Base-by-base conservation (phyloP, 2,797 vertebrate genomes). In the Carduelis carduelis region DNA sequence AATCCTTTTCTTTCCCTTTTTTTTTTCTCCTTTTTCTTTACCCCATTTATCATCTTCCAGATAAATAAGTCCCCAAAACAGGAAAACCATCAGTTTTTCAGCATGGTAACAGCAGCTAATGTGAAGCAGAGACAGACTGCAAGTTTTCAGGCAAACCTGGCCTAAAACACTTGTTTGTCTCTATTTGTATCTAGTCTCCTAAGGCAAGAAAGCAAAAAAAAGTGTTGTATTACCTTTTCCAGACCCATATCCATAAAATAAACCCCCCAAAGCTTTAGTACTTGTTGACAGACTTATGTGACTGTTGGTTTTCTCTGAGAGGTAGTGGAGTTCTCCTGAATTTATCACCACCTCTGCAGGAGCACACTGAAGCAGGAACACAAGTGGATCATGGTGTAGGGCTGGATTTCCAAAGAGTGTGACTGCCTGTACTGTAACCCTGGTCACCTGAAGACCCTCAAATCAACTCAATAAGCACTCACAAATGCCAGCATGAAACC, bases 1-100 rank as follows among this genome's bases (percentile, higher is more conserved):
- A 8, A 1, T 49, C 7, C 2, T 59, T 79, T 83, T 39, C 1
- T 9, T 43, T 9, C 4, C 4, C 5, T 1, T 59, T 60, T 34
- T 34, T 22, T 19, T 2, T 11, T 8, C 3, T 21, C 7, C 1
- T 53, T 83, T 83, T 80, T 41, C 23, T 90, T 89, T 41, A 82
- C 21, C 8, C 16, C 16, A 46, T 61, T 13, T 50, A 39, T 19
- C 7, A 9, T 65, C 15, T 72, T 60, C 41, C 30, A 56, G 11
- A 13, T 47, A 41, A 52, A 32, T 52, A 78, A 55, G 27, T 69
- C 44, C 76, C 37, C 21, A 46, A 72, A 78, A 80, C 8, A 64
- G 9, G 47, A 83, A 89, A 71, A 14, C 2, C 13, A 60, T 15
- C 24, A 64, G 3, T 56, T 85, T 82, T 82, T 52, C 28, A 75